Base-by-base conservation (phyloP, 2,113 vertebrate species). In the Triplophysa rosa region DNA sequence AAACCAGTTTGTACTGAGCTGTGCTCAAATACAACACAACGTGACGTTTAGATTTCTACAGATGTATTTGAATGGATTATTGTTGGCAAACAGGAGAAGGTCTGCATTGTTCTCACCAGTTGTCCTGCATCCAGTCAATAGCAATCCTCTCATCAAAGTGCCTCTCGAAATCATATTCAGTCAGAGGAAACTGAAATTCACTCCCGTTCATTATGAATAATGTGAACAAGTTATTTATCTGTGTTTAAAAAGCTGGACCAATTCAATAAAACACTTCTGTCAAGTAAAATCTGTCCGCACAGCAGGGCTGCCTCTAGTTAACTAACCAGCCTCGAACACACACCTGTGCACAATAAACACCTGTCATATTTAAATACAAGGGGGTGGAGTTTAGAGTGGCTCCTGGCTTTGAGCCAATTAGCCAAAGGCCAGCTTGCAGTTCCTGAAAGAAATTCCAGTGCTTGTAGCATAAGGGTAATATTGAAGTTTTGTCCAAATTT, bases 71-170 rank as follows among this genome's bases (percentile, higher is more conserved):
- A 45, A 12, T 45, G 8, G 42, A 45, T 12, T 11, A 45, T 45
- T 45, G 11, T 45, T 45, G 10, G 42, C 2, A 11, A 45, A 45
- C 8, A 45, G 42, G 1, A 11, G 11, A 45, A 12, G 42, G 9
- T 45, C 42, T 9, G 11, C 42, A 45, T 21, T 12, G 21, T 26
- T 75, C 68, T 80, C 67, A 80, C 80, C 73, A 82, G 66, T 82
- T 77, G 8, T 71, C 73, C 17, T 82, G 80, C 80, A 82, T 82
- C 80, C 80, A 82, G 45, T 77, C 73, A 37, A 82, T 82, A 12
- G 80, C 80, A 37, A 68, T 7, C 26, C 73, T 76, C 58, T 82
- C 80, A 45, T 82, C 73, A 70, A 82, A 82, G 10, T 58, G 73
- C 1, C 73, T 65, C 33, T 82, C 80, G 12, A 82, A 82, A 12